Percentiles rank a stretch among this genome's conserved stretches.
phyloP scores from a whole-genome alignment of 1,140 invertebrate genomes.

The Phthorimaea operculella region DNA sequence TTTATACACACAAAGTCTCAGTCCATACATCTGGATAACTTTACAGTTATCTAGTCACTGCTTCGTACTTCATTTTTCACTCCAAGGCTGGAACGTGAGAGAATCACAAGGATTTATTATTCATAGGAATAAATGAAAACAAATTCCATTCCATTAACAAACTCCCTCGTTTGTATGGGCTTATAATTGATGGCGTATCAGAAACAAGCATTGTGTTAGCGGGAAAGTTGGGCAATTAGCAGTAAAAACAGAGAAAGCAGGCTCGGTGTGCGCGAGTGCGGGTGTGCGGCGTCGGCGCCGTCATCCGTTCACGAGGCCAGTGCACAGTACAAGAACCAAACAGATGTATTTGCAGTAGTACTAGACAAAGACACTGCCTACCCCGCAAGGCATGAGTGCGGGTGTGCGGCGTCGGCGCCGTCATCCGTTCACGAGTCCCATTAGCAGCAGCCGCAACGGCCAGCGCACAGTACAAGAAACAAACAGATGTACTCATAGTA shows the following conservation, averaged over 20 bases:
- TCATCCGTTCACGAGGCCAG: conserved; percentile 28
- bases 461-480: too few relatives aligned
- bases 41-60: too few relatives aligned
- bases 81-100: conserved; percentile 4
- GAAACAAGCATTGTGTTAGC: conserved; percentile 25
- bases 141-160: conserved; percentile 8
- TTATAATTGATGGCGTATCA: conserved; percentile 27
- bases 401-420: conserved; percentile 30
- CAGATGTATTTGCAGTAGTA: too few relatives aligned
- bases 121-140: conserved; percentile 13
- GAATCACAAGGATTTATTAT: conserved; percentile 15
- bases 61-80: background rate
- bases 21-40: too few relatives aligned
- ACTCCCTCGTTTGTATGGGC: background rate
- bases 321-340: too few relatives aligned
- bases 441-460: background rate
- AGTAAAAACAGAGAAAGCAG: conserved; percentile 35
- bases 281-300: conserved; percentile 30
- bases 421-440: conserved; percentile 23
- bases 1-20: too few relatives aligned
- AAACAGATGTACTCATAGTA: too few relatives aligned
- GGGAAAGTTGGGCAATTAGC: conserved; percentile 34
- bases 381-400: conserved; percentile 11
- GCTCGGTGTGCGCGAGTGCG: conserved; percentile 12
- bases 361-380: too few relatives aligned